Evolutionary conservation across 1,140 invertebrate species (phyloP).

Genomic region (Andrena cerasifolii): DNA sequence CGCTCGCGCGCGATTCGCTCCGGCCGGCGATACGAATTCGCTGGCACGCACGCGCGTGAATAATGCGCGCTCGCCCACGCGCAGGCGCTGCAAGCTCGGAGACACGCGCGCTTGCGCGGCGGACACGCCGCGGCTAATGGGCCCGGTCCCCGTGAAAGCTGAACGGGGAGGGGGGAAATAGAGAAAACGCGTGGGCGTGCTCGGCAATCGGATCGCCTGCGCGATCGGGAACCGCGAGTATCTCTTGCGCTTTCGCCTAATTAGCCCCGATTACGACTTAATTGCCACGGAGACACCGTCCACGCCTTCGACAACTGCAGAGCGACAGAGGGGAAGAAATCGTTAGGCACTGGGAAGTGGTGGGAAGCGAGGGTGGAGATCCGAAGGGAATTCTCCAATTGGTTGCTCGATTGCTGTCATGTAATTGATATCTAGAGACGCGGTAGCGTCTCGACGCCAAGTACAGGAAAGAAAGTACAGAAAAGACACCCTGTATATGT

Average conservation of each 20-base stretch:
- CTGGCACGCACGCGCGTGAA: conserved; percentile 61
- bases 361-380: no score
- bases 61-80: conserved; percentile 63
- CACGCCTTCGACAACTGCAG: background rate
- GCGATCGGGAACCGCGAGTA: conserved; percentile 39
- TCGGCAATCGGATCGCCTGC: conserved; percentile 32
- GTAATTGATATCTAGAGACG: no score
- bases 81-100: conserved; percentile 14
- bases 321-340: background rate
- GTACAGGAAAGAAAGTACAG: no score
- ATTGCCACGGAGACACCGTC: conserved; percentile 28
- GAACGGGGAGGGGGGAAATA: conserved; percentile 11
- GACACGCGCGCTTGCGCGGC: conserved; percentile 20
- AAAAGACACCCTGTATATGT: no score
- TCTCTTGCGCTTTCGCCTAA: conserved; percentile 54
- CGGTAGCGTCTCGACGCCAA: no score
- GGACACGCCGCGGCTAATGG: conserved; percentile 53
- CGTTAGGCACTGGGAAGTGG: no score
- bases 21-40: conserved; percentile 22
- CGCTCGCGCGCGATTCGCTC: conserved; percentile 1
- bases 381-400: no score
- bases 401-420: no score
- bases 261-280: conserved; percentile 64
- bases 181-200: conserved; percentile 57
- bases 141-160: conserved; percentile 12